These are phyloP conservation scores for Leptoteleia sp. DNA, from an alignment of 1,140 invertebrate species.

Conservation along the genomic window DNA sequence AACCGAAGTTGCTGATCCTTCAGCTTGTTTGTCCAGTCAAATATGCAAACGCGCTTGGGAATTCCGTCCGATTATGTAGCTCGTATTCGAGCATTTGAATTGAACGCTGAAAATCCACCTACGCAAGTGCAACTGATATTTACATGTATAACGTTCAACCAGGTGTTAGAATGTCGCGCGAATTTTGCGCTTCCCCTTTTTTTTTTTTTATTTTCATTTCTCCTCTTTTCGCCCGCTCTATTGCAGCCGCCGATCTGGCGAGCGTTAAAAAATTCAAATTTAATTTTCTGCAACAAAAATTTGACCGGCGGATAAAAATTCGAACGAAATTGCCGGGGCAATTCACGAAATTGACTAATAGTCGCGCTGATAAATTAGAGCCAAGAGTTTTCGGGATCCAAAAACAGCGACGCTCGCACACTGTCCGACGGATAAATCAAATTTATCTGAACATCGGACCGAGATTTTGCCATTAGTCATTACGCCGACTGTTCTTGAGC, in stretches of 20 bases:
- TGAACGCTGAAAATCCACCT: constrained; percentile 39
- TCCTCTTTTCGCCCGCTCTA: too few relatives aligned
- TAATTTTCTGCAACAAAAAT: constrained; percentile 2
- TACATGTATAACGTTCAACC: constrained; percentile 18
- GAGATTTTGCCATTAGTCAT: constrained; percentile 39
- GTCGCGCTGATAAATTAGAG: constrained; percentile 19
- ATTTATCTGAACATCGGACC: constrained; percentile 22
- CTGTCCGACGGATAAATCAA: constrained; percentile 28
- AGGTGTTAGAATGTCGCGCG: not conserved
- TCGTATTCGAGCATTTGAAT: constrained; percentile 60
- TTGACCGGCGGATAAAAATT: constrained; percentile 4
- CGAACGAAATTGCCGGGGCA: constrained; percentile 1
- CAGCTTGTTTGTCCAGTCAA: constrained; percentile 64
- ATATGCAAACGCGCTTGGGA: constrained; percentile 54
- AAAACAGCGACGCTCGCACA: constrained; percentile 5
- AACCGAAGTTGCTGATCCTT: constrained; percentile 59
- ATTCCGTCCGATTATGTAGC: constrained; percentile 49
- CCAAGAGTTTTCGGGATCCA: constrained; percentile 7
- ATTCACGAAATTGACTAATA: constrained; percentile 22
- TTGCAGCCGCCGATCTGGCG: not conserved
- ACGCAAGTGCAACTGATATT: constrained; percentile 30
- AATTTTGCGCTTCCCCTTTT: not conserved
- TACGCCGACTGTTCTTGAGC: constrained; percentile 37
- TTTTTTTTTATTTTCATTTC: not conserved
- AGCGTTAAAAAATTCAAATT: constrained; percentile 21